A percentile compares a stretch with the other conserved stretches of the same genome.
Conservation (phyloP, 2,888 invertebrate species). For the Xanthorhoe designata region DNA sequence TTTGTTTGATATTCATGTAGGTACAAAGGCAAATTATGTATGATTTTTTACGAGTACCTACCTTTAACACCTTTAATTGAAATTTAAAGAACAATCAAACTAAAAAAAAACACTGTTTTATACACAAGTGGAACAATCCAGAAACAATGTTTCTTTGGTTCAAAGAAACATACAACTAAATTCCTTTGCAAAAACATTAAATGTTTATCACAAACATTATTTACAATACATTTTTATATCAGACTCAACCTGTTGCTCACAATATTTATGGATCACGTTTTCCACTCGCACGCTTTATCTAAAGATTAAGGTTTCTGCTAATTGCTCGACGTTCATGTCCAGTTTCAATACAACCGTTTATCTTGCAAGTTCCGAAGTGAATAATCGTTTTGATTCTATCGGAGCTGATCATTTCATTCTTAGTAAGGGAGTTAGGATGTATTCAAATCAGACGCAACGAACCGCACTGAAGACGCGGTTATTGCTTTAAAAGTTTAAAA, state of each 20-base stretch:
- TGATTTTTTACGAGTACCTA: too few relatives aligned
- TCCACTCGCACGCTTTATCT: constrained; percentile 41
- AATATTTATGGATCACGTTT: constrained; percentile 48
- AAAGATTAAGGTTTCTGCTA: constrained; percentile 45
- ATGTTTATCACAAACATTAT: constrained; percentile 32
- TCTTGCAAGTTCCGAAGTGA: constrained; percentile 38
- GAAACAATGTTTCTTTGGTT: constrained; percentile 6
- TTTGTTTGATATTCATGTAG: too few relatives aligned
- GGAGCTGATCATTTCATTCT: constrained; percentile 18
- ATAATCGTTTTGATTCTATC: constrained; percentile 30
- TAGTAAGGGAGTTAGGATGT: constrained; percentile 4
- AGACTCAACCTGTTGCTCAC: constrained; percentile 38
- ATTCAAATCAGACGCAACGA: not conserved
- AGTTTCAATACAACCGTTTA: constrained; percentile 42
- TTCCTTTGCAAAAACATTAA: not conserved
- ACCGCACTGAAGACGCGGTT: not conserved
- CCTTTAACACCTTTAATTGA: too few relatives aligned
- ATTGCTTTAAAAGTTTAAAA: not conserved
- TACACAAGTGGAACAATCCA: not conserved
- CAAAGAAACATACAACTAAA: too few relatives aligned
- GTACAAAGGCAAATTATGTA: too few relatives aligned
- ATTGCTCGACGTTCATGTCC: constrained; percentile 43
- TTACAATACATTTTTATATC: constrained; percentile 33
- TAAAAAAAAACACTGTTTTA: too few relatives aligned
- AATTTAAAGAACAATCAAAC: too few relatives aligned